Conservation (phyloP, 2,113 vertebrate genomes). For the Chaetops frenatus region DNA sequence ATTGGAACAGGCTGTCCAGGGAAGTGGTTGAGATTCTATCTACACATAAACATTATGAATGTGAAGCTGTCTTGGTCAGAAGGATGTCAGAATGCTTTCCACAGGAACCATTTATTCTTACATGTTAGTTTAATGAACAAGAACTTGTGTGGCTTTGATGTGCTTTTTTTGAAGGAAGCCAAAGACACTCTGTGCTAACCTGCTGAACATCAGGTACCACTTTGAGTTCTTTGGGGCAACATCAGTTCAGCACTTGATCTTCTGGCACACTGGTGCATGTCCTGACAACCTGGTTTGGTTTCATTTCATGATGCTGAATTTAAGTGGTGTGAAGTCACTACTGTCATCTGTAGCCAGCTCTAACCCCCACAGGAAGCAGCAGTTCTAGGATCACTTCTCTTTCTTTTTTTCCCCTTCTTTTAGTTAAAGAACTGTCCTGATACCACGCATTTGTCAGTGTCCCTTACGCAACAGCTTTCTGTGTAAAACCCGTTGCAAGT, state of each 20-base stretch:
- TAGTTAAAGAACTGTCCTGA: background rate
- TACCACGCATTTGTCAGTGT: background rate
- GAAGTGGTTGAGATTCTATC: background rate
- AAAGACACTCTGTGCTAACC: background rate
- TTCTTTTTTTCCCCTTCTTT: background rate
- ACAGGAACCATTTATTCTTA: background rate
- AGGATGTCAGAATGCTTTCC: background rate
- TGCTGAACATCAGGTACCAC: background rate
- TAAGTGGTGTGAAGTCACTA: background rate
- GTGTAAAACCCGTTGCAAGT: background rate
- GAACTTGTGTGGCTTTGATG: background rate
- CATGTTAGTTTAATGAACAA: background rate
- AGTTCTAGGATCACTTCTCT: slow-evolving; percentile 10
- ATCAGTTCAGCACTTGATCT: background rate
- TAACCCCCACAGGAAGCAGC: background rate
- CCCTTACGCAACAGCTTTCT: background rate
- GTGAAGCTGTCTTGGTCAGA: background rate
- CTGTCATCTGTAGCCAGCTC: background rate
- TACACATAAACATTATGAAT: background rate
- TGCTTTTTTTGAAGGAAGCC: background rate
- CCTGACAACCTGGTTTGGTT: background rate
- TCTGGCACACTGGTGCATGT: background rate
- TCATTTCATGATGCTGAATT: background rate
- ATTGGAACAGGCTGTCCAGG: background rate
- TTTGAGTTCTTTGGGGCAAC: background rate